Conservation (phyloP, 2,797 vertebrate genomes). For the Ciconia nigra region DNA sequence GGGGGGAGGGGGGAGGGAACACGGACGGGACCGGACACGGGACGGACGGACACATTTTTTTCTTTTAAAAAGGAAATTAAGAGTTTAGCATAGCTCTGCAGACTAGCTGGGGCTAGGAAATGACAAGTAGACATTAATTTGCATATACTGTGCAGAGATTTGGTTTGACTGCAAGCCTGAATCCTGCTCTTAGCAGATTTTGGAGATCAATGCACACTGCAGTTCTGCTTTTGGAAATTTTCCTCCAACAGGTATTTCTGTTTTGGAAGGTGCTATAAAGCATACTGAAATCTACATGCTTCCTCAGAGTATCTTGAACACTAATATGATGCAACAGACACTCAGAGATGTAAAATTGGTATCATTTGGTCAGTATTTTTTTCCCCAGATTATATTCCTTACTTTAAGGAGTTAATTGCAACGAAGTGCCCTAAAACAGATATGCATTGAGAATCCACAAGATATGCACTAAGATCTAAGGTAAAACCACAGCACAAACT, state of each 20-base stretch:
- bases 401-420: background rate
- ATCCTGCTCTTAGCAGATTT: background rate
- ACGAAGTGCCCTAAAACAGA: background rate
- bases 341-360: background rate
- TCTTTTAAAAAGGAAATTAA: background rate
- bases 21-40: too few species aligned
- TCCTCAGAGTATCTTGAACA: background rate
- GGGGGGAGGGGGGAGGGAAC: rapidly evolving
- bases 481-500: background rate
- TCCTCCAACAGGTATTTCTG: background rate
- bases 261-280: background rate
- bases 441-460: background rate
- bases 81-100: background rate
- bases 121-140: background rate
- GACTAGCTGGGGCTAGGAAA: background rate
- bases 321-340: background rate
- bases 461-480: background rate
- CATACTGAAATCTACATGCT: background rate
- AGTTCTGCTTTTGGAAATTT: background rate
- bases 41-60: too few species aligned
- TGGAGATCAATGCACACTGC: background rate
- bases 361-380: background rate
- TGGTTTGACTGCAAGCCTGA: background rate
- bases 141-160: background rate
- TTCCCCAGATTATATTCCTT: background rate